Evolutionary conservation across 2,888 invertebrate species (phyloP), one percentile per base, ranked within the genome.

Genomic region (Reticulitermes lucifugus): DNA sequence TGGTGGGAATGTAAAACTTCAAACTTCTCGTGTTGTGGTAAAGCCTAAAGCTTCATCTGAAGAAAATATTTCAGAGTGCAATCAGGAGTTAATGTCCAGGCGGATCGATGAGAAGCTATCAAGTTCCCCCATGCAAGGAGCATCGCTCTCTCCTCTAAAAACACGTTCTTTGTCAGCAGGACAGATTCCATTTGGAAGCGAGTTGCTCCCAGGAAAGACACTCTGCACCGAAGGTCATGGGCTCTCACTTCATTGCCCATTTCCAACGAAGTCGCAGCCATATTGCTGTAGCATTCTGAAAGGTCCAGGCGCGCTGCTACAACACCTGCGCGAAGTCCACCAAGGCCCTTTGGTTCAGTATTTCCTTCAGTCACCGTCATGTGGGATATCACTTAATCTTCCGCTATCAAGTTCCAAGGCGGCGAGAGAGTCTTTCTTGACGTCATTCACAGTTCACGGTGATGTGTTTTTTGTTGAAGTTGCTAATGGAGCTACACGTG

Each of bases 311-410:
- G 18, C 29, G 9, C 65, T 86, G 41, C 43, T 85, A 25, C 73
- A 81, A 21, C 86, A 86, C 51, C 75, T 86, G 14, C 70, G 84
- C 35, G 86, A 85, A 65, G 80, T n/a, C 29, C 86, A 86, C 55
- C 65, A 75, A 21, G 86, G 85, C 3, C 86, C 86, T 18, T 73
- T 86, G 29, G 81, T 86, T 12, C 85, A 86, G 60, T 86, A 85
- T 79, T 86, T 75, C 65, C n/a, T 84, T 14, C 71, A 81, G 25
- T 9, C 46, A 22, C 46, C 79, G 12, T 10, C 59, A 1, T 55
- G 75, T 41, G 77, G 35, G 10, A 71, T 82, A 1, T 35, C 51
- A 10, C 22, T 85, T 41, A 79, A 41, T 41, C 84, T 60, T 21
- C 84, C 84, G n/a, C 21, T 60, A 60, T 84, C 84, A n/a, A 41